Evolutionary conservation across 2,888 invertebrate genomes (phyloP).

Genomic region (Pachydiplax longipennis): DNA sequence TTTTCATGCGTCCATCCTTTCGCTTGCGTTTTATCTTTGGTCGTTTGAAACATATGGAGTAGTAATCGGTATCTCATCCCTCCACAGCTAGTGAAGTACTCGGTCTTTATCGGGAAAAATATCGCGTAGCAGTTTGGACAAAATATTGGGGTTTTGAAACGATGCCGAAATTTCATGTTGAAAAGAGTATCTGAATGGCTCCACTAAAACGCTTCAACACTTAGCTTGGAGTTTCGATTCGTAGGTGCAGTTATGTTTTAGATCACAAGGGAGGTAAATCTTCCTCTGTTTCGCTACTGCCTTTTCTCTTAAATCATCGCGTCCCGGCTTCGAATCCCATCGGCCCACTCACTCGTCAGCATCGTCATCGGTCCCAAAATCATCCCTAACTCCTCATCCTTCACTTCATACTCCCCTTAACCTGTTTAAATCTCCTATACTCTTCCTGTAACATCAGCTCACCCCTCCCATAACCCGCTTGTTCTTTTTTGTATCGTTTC

Average conservation of each 20-base stretch:
- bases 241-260: not conserved
- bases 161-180: no score
- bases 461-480: not conserved
- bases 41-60: no score
- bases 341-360: not conserved
- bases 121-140: no score
- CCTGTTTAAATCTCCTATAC: no score
- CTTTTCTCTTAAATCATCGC: not conserved
- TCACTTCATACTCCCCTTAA: no score
- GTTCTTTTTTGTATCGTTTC: slow-evolving; percentile 32
- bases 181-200: no score
- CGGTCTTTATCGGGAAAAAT: no score
- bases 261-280: not conserved
- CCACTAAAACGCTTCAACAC: not conserved
- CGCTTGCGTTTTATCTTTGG: no score
- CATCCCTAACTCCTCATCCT: not conserved
- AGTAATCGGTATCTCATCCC: no score
- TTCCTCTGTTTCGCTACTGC: not conserved
- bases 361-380: not conserved
- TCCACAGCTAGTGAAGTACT: no score
- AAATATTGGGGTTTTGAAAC: no score
- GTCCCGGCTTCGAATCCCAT: not conserved
- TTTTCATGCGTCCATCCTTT: no score
- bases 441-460: not conserved
- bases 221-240: not conserved